Base-by-base conservation (phyloP, 2,113 vertebrate genomes). In the Argyrosomus japonicus region DNA sequence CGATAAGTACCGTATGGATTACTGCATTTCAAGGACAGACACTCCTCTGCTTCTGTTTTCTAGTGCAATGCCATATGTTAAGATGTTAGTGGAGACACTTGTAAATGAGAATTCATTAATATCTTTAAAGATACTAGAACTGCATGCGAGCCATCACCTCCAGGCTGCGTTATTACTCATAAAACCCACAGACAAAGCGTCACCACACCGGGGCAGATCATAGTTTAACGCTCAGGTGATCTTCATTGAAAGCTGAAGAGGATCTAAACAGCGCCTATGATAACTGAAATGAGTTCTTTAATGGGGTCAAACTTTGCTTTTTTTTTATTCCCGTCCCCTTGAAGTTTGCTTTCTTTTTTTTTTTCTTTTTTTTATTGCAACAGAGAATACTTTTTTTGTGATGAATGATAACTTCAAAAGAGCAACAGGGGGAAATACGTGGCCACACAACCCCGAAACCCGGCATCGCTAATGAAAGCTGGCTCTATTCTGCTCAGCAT, bases 381-480 rank as follows among this genome's bases (percentile, higher is more conserved):
- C 51, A 69, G 63, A 85, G 70, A 75, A 63, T 72, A 61, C 65
- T 83, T 81, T 76, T 40, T 60, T 29, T 70, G 58, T 83, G 83
- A 82, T 84, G 21, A 90, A 83, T 86, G 74, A 85, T 74, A 79
- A 90, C 86, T 89, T 92, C 86, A 91, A 80, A 91, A 85, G 88
- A 83, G 68, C 74, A 89, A 88, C 84, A 82, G 51, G 67, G 79
- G 77, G 57, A 61, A 57, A 47, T 65, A 68, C 7, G 57, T 81
- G 69, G 72, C 60, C 7, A 57, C 7, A 50, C 54, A 70, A 48
- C 79, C 75, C 69, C 83, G 68, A 9, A 89, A 71, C 71, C 51
- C 40, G n/a, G 75, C 73, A 32, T 62, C n/a, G 21, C 69, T 87
- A 89, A 92, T 90, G 83, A 88, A 90, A 87, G 74, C 90, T 51